Base-by-base conservation (phyloP, 2,113 vertebrate genomes). In the Kryptolebias marmoratus region DNA sequence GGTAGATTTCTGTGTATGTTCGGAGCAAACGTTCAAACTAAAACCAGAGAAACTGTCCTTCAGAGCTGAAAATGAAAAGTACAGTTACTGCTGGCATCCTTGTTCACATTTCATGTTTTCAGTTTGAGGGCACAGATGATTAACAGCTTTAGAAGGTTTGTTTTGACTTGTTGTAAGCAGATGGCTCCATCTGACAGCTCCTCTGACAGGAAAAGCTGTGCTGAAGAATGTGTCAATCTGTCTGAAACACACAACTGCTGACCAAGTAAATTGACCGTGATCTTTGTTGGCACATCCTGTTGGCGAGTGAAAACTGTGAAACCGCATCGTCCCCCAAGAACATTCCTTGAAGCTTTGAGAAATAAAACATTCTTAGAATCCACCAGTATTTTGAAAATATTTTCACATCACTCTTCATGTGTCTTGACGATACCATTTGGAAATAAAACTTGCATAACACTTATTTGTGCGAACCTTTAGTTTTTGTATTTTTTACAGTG, bases 221-320 rank as follows among this genome's bases (percentile, higher is more conserved):
- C 52, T 77, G 63, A 65, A 81, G 77, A 83, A 68, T 49, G 44
- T 68, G 73, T 81, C 59, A 72, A 60, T 82, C 52, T 79, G 70
- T 82, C 73, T 85, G 54, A 80, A 88, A 79, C 28, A 75, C 66
- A 80, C 69, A 71, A 57, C 5, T 57, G 53, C 69, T 50, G 49
- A 82, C 77, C 65, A 85, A 73, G 64, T 27, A 76, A 81, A 83
- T 60, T 28, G 62, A 69, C 58, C 27, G 13, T 49, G 48, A 70
- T 73, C 62, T 58, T 36, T 73, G 11, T 32, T 68, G 75, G 61
- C 45, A 65, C 53, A 59, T 86, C 77, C 80, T 81, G 42, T 78
- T 81, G 77, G 74, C 67, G 47, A 81, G 74, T 54, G 62, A 42
- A 13, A 71, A 56, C 72, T n/a, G 5, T 78, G 60, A 76, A 85